phyloP scores from a whole-genome alignment of 1,140 invertebrate genomes.

The Hirudo medicinalis region DNA sequence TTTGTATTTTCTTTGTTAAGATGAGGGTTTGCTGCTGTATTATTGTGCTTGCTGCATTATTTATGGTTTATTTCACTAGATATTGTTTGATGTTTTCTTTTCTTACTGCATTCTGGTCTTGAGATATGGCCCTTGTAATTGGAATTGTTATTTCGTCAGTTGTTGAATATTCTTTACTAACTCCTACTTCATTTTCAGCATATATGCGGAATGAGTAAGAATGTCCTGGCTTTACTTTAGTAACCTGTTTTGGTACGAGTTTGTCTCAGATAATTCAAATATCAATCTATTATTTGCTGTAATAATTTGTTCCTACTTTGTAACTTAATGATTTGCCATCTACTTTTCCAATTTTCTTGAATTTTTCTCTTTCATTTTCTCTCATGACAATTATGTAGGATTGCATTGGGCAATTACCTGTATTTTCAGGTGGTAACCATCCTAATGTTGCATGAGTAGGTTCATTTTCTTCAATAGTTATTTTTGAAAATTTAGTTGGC shows the following conservation, averaged over 20 bases:
- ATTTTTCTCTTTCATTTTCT: conserved; percentile 20
- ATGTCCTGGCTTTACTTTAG: conserved; percentile 43
- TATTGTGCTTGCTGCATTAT: not conserved
- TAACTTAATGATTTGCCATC: conserved; percentile 12
- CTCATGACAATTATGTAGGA: conserved; percentile 42
- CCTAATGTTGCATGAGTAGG: conserved; percentile 53
- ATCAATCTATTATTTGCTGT: too few species aligned
- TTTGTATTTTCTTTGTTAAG: too few species aligned
- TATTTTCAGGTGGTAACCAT: conserved; percentile 78
- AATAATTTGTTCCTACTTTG: not conserved
- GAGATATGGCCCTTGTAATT: not conserved
- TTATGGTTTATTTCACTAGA: not conserved
- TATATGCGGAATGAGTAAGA: conserved; percentile 89
- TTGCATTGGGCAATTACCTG: conserved; percentile 80
- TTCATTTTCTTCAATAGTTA: not conserved
- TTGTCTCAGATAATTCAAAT: too few species aligned
- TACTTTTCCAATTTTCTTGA: conserved; percentile 23
- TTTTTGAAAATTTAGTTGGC: not conserved
- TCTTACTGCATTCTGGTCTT: not conserved
- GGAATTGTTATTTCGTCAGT: conserved; percentile 52
- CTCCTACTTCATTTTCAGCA: conserved; percentile 91
- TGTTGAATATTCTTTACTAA: conserved; percentile 68
- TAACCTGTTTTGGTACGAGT: not conserved
- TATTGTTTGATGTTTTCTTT: not conserved
- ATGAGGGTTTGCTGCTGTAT: too few species aligned